Base-by-base conservation (phyloP, 2,113 vertebrate species). In the Bucco capensis region DNA sequence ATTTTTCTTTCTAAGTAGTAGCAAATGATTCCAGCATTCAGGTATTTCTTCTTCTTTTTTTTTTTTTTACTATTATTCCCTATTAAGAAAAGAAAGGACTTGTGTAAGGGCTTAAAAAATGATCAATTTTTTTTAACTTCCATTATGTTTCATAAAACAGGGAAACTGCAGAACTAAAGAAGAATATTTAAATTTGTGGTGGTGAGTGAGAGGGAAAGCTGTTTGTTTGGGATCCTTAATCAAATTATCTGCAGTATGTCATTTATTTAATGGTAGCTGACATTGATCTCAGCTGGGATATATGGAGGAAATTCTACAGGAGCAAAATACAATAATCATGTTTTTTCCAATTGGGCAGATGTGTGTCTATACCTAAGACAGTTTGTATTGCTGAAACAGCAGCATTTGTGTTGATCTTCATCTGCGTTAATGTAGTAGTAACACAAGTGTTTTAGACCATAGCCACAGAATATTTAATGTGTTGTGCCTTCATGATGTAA, bases 401-500 rank as follows among this genome's bases (percentile, higher is more conserved):
- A 95, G 80, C 95, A 60, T 97, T 97, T 97, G 97, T 98, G 94
- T 98, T 97, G 85, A 96, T 92, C 91, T 89, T 96, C 97, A 98
- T 97, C 97, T 96, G 94, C 93, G 64, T 98, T 98, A 97, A 96
- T 88, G 96, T 97, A 97, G 98, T 98, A 97, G 97, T 98, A 97
- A 97, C 97, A 98, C 96, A 83, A 97, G 97, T 98, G 97, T 97
- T 98, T 97, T 98, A 98, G 97, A 97, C 90, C 97, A 98, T 98
- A 98, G 96, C 96, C 97, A 97, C 97, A 98, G 97, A 98, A 98
- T 98, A 98, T 97, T 98, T 98, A 98, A 98, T 98, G 98, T 98
- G 97, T 98, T 98, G 98, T 99, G 98, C 98, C 98, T 99, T 99
- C 98, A 99, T 99, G 95, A 98, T 98, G 98, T 98, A 98, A 98